Base-by-base conservation (phyloP, 1,140 invertebrate species). In the Drosophila nasuta region DNA sequence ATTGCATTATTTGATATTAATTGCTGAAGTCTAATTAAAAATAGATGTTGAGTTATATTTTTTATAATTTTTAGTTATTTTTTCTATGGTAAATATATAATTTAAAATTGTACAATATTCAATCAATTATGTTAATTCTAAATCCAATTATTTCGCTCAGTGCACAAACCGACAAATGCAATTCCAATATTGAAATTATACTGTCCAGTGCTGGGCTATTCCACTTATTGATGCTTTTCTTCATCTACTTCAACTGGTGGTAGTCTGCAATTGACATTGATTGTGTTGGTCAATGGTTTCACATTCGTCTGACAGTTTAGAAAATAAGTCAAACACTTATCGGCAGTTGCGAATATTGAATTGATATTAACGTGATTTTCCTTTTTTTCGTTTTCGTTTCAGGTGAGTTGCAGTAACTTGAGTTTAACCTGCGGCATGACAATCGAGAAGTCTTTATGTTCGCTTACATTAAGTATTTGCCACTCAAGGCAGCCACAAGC, bases 191-290 rank as follows among this genome's bases (percentile, higher is more conserved):
- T 88, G 79, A 67, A 71, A 57, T 72, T 59, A 77, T 38, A 33
- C 51, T 64, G 52, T 41, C 58, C 59, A 88, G 75, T 72, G 69
- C 82, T 78, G 38, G 60, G 13, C 57, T 48, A 41, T 58, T 38
- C 45, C 73, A 87, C 64, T 78, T 79, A 65, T 65, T 49, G 38
- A 17, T 38, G 30, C 38, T 64, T 45, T 66, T 58, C 78, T 62
- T 68, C 30, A 30, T 56, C 3, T 33, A 1, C 10, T 62, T 15
- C 13, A 5, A 7, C 35, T 56, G 2, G 35, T 33, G 7, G 3
- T 7, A 11, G 28, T 15, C 57, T 74, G 72, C 77, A 83, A 82
- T 69, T 77, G 77, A 80, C 75, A 68, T 67, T 77, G 81, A 80
- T 82, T 83, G 72, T 60, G 67, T 65, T 69, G 20, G 20, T 2